Base-by-base conservation (phyloP, 1,140 invertebrate genomes). In the Hermatobates lingyangjiaoensis region DNA sequence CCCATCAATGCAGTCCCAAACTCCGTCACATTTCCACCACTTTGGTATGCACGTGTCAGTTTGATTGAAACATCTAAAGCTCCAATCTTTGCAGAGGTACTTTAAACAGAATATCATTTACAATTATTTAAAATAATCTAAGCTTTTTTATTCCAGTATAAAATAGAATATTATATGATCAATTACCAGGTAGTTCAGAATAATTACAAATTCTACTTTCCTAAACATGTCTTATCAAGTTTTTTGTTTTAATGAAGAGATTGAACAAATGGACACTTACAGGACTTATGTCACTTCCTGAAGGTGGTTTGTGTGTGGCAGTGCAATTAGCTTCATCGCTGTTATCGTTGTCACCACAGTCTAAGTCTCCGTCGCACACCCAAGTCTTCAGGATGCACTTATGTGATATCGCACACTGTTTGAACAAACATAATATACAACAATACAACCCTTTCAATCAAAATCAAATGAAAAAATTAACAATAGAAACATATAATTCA, bases 381-480 rank as follows among this genome's bases (percentile, higher is more conserved):
- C 87, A 89, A 80, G 83, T 79, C 39, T 77, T 76, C 0, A 87
- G 83, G 39, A 93, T 79, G 61, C 89, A 94, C 48, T 79, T 78
- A 10, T 49, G 53, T 7, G 48, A 50, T 15, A 48, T 57, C 10
- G 49, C 40, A 45, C 59, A 62, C 57, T 58, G 38, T 53, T 53
- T n/a, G 52, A 7, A 24, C 39, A 45, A 51, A 51, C 20, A n/a
- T 24, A 34, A 48, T 3, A 34, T 38, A 38, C 30, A 38, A 38
- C 10, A 10, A 38, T 12, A 38, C 30, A 10, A 12, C 30, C 50
- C 38, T 70, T 60, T 58, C 73, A 74, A 1, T 38, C 30, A 10
- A n/a, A 12, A 38, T 38, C n/a, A n/a, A 38, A 38, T 38, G n/a
- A n/a, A n/a, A n/a, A n/a, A n/a, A n/a, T n/a, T n/a, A n/a, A n/a